Evolutionary conservation across 2,113 vertebrate genomes (phyloP).

Genomic region (Gila orcuttii): DNA sequence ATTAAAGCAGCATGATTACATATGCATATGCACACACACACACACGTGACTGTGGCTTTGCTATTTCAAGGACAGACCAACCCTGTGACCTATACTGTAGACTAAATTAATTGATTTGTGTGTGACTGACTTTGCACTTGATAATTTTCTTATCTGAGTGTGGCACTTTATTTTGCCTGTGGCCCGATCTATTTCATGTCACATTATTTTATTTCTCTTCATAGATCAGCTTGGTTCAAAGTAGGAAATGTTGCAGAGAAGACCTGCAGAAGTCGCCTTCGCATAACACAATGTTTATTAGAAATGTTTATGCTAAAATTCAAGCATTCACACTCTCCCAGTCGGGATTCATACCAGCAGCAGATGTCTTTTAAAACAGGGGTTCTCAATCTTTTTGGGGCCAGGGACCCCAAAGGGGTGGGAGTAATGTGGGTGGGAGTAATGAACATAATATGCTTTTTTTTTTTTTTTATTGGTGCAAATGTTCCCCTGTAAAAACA

Average conservation of each 20-base stretch:
- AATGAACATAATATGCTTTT: too few species aligned
- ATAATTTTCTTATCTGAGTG: constrained; percentile 68
- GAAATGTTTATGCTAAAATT: not conserved
- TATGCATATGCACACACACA: not conserved
- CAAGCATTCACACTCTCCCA: not conserved
- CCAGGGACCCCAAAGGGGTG: too few species aligned
- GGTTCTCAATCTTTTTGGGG: too few species aligned
- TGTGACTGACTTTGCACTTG: constrained; percentile 63
- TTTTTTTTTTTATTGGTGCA: too few species aligned
- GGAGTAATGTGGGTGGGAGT: too few species aligned
- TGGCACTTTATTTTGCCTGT: constrained; percentile 72
- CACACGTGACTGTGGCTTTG: not conserved
- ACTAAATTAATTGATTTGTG: constrained; percentile 63
- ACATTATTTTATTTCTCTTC: constrained; percentile 72
- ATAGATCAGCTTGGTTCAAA: constrained; percentile 71
- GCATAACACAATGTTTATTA: not conserved
- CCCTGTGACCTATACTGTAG: not conserved
- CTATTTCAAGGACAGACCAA: not conserved
- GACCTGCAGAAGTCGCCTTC: constrained; percentile 74
- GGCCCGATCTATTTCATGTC: constrained; percentile 74
- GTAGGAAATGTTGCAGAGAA: constrained; percentile 58
- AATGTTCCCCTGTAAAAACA: too few species aligned
- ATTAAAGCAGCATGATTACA: constrained; percentile 64
- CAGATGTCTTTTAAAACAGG: not conserved
- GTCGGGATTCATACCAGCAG: not conserved